Base-by-base conservation (phyloP, 2,113 vertebrate species). In the Ammodytes marinus region DNA sequence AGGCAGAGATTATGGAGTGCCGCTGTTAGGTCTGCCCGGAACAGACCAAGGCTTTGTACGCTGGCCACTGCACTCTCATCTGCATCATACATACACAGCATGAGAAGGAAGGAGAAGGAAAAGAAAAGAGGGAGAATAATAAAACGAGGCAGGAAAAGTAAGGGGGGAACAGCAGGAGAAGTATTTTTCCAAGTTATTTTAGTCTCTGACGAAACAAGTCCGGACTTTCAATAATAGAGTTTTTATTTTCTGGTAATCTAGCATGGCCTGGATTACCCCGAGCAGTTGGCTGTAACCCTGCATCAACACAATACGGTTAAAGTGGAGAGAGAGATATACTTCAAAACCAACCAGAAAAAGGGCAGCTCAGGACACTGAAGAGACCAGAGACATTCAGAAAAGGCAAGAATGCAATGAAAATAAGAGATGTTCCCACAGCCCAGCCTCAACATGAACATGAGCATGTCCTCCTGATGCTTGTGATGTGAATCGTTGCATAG, bases 231-330 rank as follows among this genome's bases (percentile, higher is more conserved):
- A 84, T 65, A 93, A 90, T 71, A 63, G 68, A 53, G 35, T 84
- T 81, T 27, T 86, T 79, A 84, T 92, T 91, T 91, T 91, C 84
- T 90, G 70, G 69, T 90, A 88, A 90, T 87, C 79, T 65, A 83
- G 82, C 82, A 64, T 61, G 81, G 77, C 70, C 85, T 67, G 73
- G 76, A 80, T 77, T 86, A 78, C 19, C 76, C 12, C 84, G 89
- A 86, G 63, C 83, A 69, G 53, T 69, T 89, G 91, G 80, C 86
- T 79, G 50, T 57, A 83, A 68, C 65, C 74, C 84, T 88, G 82
- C 68, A 80, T 82, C 83, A 89, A 91, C 81, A 87, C 61, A 85
- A 82, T 77, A 84, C 81, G 74, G 72, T 69, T 69, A 81, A 85
- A 69, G 84, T 70, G 78, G 82, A 71, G 77, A 76, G 61, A 77